These are phyloP conservation scores for Drosophila limbata DNA, from an alignment of 2,888 invertebrate genomes.

Conservation along the genomic window DNA sequence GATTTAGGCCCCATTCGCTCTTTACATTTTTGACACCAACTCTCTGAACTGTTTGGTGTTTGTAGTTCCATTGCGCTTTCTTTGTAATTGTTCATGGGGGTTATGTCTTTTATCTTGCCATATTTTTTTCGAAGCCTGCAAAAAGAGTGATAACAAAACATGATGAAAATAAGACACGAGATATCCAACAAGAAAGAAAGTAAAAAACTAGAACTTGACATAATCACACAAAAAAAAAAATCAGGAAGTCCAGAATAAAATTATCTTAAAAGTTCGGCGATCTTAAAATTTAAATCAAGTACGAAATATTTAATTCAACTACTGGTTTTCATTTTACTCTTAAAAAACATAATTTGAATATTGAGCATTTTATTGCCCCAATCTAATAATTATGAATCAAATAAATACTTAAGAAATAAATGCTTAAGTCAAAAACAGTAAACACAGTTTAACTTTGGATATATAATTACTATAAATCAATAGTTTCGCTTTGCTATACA, in stretches of 20 bases:
- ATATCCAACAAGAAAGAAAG: background rate
- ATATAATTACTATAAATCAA: too few species aligned
- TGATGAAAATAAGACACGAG: background rate
- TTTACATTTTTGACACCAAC: slow-evolving; percentile 40
- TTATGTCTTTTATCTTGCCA: slow-evolving; percentile 38
- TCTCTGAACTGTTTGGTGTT: slow-evolving; percentile 32
- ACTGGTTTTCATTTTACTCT: too few species aligned
- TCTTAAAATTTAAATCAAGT: background rate
- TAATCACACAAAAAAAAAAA: background rate
- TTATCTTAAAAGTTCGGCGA: background rate
- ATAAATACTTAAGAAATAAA: too few species aligned
- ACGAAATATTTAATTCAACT: too few species aligned
- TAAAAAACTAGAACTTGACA: background rate
- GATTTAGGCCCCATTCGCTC: slow-evolving; percentile 27
- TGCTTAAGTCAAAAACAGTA: too few species aligned
- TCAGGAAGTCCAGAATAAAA: background rate
- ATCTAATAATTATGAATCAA: too few species aligned
- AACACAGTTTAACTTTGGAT: too few species aligned
- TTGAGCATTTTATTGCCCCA: too few species aligned
- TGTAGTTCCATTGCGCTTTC: slow-evolving; percentile 19
- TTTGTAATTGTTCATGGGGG: slow-evolving; percentile 38
- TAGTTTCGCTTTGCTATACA: too few species aligned
- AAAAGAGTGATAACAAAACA: slow-evolving; percentile 38
- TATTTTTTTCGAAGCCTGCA: slow-evolving; percentile 40
- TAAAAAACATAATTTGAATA: too few species aligned